phyloP scores from a whole-genome alignment of 2,888 invertebrate genomes.

The Xylota sylvarum region DNA sequence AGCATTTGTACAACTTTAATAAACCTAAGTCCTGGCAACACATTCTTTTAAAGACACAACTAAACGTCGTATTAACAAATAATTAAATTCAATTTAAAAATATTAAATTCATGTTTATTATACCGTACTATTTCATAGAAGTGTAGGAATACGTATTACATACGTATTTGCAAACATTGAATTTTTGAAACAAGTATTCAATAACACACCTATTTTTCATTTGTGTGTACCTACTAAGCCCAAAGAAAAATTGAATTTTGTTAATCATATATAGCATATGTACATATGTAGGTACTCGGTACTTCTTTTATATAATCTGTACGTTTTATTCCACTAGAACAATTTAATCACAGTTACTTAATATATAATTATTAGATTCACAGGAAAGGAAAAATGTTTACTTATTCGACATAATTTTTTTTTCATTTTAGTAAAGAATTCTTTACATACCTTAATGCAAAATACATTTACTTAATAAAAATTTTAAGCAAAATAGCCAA shows the following conservation, averaged over 20 bases:
- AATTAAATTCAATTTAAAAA: too few species aligned
- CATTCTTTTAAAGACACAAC: too few species aligned
- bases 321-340: neutral
- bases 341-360: neutral
- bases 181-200: neutral
- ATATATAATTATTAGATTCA: neutral
- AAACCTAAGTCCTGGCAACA: too few species aligned
- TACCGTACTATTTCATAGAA: conserved; percentile 6
- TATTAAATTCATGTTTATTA: neutral
- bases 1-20: too few species aligned
- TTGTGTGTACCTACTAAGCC: neutral
- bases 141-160: neutral
- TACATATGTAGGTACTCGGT: too few species aligned
- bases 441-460: neutral
- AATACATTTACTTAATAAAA: neutral
- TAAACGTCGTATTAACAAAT: too few species aligned
- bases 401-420: neutral
- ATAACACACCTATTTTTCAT: conserved; percentile 38
- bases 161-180: neutral
- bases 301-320: neutral
- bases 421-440: neutral
- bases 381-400: neutral
- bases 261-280: too few species aligned
- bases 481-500: neutral
- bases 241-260: neutral